phyloP scores from a whole-genome alignment of 2,113 vertebrate species.

The Forbesichthys agassizii region DNA sequence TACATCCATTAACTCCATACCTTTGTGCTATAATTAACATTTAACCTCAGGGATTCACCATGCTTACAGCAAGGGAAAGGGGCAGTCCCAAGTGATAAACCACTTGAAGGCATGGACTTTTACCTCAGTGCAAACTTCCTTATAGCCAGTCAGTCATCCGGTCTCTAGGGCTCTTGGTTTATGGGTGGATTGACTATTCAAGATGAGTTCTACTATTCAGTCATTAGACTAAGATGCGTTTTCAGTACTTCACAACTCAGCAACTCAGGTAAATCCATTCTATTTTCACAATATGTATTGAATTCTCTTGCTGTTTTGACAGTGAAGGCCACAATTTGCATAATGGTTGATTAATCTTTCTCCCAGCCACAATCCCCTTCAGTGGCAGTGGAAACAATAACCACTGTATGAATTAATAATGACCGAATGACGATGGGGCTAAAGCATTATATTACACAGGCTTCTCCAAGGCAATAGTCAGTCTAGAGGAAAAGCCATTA shows the following conservation, averaged over 20 bases:
- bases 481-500: slow-evolving; percentile 16
- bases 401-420: slow-evolving; percentile 66
- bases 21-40: slow-evolving; percentile 1
- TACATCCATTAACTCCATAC: neutral
- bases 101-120: slow-evolving; percentile 53
- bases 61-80: neutral
- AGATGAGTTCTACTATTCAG: too few species aligned
- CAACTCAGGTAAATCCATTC: too few species aligned
- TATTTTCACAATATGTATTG: neutral
- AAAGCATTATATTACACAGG: slow-evolving; percentile 52
- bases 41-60: slow-evolving; percentile 10
- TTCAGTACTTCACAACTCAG: neutral
- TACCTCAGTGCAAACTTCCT: slow-evolving; percentile 57
- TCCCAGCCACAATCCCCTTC: neutral
- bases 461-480: slow-evolving; percentile 14
- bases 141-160: slow-evolving; percentile 4
- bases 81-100: slow-evolving; percentile 2
- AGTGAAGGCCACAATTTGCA: neutral
- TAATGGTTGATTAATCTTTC: neutral
- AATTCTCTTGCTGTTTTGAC: neutral
- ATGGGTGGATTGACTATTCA: slow-evolving; percentile 1
- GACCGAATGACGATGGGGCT: slow-evolving; percentile 26
- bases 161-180: neutral
- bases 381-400: slow-evolving; percentile 44
- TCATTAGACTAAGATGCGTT: neutral